These are phyloP conservation scores for Melanargia galathea DNA, from an alignment of 2,888 invertebrate species.

Conservation along the genomic window DNA sequence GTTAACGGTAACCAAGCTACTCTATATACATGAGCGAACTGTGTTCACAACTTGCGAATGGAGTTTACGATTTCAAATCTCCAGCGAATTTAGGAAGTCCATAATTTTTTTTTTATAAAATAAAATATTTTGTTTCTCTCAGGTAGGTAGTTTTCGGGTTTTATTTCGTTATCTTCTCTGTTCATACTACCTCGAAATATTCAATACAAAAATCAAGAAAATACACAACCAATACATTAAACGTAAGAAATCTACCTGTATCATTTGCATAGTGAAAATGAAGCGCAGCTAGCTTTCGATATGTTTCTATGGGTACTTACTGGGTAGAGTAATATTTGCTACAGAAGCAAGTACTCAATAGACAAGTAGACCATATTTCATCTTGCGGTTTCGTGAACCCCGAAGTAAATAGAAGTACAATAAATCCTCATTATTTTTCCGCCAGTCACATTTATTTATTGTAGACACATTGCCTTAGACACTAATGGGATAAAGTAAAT, in stretches of 20 bases:
- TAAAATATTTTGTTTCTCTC: too few species aligned
- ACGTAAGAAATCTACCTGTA: too few species aligned
- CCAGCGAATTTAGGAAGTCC: background rate
- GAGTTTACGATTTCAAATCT: background rate
- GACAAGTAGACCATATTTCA: conserved; percentile 5
- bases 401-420: conserved; percentile 15
- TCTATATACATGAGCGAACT: background rate
- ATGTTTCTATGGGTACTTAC: too few species aligned
- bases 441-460: conserved; percentile 27
- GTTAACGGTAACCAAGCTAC: background rate
- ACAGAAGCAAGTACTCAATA: background rate
- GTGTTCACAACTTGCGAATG: background rate
- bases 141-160: too few species aligned
- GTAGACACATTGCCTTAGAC: conserved; percentile 16
- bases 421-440: conserved; percentile 24
- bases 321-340: too few species aligned
- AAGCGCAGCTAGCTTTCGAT: too few species aligned
- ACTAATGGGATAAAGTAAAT: conserved; percentile 19
- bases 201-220: too few species aligned
- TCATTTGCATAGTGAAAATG: too few species aligned
- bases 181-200: too few species aligned
- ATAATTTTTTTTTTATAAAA: too few species aligned
- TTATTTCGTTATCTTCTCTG: too few species aligned
- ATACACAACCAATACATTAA: too few species aligned
- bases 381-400: background rate